These are phyloP conservation scores for Rhopalosiphum maidis DNA, from an alignment of 1,140 invertebrate genomes.

Conservation along the genomic window DNA sequence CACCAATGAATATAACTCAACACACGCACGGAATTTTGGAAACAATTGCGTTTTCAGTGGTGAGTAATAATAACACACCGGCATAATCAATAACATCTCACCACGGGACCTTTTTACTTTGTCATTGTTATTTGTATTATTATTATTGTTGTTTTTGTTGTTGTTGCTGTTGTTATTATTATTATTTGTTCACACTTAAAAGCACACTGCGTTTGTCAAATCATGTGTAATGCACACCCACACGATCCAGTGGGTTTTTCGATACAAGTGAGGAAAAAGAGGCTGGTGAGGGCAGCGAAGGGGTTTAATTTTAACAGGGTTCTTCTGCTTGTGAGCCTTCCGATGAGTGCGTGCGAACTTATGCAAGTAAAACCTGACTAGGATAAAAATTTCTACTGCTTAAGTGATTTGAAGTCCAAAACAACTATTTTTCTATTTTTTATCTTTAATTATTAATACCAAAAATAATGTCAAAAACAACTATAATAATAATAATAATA, in stretches of 20 bases:
- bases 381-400: background rate
- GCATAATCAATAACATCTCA: background rate
- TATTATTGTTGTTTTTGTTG: background rate
- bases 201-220: background rate
- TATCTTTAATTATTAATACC: background rate
- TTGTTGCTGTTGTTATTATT: background rate
- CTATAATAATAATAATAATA: background rate
- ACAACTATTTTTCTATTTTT: background rate
- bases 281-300: background rate
- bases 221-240: background rate
- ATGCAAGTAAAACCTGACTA: background rate
- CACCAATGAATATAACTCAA: background rate
- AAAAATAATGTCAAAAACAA: background rate
- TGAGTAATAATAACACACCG: background rate
- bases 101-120: background rate
- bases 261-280: background rate
- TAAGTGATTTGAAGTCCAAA: background rate
- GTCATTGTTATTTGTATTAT: background rate
- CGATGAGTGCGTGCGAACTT: background rate
- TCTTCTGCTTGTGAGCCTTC: background rate
- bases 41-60: background rate
- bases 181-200: slow-evolving; percentile 20
- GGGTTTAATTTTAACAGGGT: background rate
- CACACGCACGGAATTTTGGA: background rate
- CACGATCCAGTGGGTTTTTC: background rate